phyloP scores from a whole-genome alignment of 2,888 invertebrate genomes.

The Thyatira batis region DNA sequence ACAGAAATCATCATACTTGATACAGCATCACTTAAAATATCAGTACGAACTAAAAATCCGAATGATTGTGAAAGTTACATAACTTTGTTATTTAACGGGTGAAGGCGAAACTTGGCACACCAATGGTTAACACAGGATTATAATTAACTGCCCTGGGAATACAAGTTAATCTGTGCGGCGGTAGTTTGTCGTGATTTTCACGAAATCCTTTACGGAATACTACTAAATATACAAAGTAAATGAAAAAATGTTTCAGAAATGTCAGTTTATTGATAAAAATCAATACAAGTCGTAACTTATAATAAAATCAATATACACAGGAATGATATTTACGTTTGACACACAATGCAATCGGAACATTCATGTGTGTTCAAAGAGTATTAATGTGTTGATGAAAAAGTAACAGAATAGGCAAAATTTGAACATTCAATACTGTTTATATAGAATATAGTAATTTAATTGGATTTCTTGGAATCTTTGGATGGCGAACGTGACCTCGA shows the following conservation, averaged over 20 bases:
- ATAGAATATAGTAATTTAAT: slow-evolving; percentile 37
- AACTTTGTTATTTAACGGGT: no score
- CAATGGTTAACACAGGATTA: no score
- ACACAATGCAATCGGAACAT: slow-evolving; percentile 30
- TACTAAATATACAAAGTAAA: slow-evolving; percentile 8
- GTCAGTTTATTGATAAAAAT: slow-evolving; percentile 64
- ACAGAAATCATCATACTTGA: no score
- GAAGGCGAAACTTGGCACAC: no score
- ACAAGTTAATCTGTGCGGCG: no score
- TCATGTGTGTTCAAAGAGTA: slow-evolving; percentile 16
- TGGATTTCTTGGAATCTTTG: slow-evolving; percentile 78
- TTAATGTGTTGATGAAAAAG: slow-evolving; percentile 18
- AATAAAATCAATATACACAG: slow-evolving; percentile 51
- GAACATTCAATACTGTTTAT: slow-evolving; percentile 23
- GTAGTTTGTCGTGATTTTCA: no score
- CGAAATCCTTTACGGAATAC: no score
- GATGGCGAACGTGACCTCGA: slow-evolving; percentile 76
- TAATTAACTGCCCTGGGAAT: no score
- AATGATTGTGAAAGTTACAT: no score
- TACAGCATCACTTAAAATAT: no score
- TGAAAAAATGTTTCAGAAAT: slow-evolving; percentile 22
- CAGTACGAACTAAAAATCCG: no score
- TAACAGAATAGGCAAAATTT: slow-evolving; percentile 26
- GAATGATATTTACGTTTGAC: slow-evolving; percentile 58
- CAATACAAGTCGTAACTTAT: slow-evolving; percentile 56